Base-by-base conservation (phyloP, 2,797 vertebrate species). In the Sebastes itinus region DNA sequence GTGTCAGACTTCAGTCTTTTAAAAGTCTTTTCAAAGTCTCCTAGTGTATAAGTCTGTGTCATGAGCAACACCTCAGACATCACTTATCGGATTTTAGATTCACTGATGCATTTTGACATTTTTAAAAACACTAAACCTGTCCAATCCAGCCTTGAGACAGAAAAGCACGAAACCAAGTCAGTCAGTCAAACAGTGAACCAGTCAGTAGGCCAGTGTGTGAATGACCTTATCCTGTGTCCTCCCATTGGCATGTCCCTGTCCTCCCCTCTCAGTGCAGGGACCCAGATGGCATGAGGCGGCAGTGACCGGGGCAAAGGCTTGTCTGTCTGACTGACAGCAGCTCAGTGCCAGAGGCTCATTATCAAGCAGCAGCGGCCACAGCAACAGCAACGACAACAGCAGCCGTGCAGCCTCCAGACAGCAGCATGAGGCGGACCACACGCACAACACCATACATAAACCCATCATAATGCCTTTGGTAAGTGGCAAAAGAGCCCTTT, bases 241-340 rank as follows among this genome's bases (percentile, higher is more conserved):
- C 86, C 87, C 71, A 67, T 25, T 83, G 83, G 84, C 82, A 72
- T 82, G 81, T 75, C 85, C 61, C 77, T 78, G 77, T 72, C 77
- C 81, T 83, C 78, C 60, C 68, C 80, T 78, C 60, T 88, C 66
- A 83, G 68, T 58, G 75, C 76, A 22, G 85, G 82, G 90, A 89
- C 88, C 79, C 89, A 92, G 92, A 93, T 92, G 91, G 93, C 84
- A 87, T 66, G 80, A 88, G 89, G 89, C 58, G 32, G 87, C 78
- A 56, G 86, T 84, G 89, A 89, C 90, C 90, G 70, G 85, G 84
- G 87, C 64, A 62, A 86, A 81, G 82, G 84, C 82, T 80, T 79
- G 90, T 84, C 90, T 79, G 82, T 91, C 88, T 89, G 89, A 83
- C 81, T 90, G 94, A 94, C 92, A 93, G 91, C 87, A 86, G 87